Evolutionary conservation across 2,113 vertebrate species (phyloP), one percentile per base, ranked within the genome.

Genomic region (Promerops cafer): DNA sequence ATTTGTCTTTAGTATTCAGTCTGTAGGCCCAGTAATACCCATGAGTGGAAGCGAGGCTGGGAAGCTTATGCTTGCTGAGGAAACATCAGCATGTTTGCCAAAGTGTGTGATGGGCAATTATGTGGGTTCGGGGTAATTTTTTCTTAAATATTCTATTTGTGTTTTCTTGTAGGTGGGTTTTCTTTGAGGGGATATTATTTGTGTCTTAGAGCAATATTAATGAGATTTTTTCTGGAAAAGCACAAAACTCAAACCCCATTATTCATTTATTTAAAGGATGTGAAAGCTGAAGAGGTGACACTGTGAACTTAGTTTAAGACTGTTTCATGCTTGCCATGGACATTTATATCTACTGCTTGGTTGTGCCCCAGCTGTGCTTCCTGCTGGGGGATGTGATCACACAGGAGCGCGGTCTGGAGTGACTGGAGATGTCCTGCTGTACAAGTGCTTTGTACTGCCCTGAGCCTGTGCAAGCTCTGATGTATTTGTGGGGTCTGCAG

Each of bases 1-100:
- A 85, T 14, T 20, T 77, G 12, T 56, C 77, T 94, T 91, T 96
- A 94, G 75, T 89, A 77, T 27, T 96, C 77, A 76, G 57, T 86
- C 57, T n/a, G 74, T 77, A 80, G 71, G 45, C 30, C 42, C 60
- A 87, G 6, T 76, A 80, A 94, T 89, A 84, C 30, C 53, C 44
- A 75, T 7, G 8, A 85, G 49, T 63, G 61, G 59, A 95, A 89
- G 28, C 2, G 17, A 40, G 44, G 31, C 56, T 70, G 70, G 87
- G 63, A 95, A 61, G 7, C 39, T 93, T 85, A 57, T 78, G 50
- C 52, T 72, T 60, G 30, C n/a, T 68, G 57, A 49, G 14, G 57
- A 88, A 78, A 84, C 27, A 92, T 45, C 70, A 76, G 16, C 15
- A 30, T 44, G 28, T 86, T 63, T 26, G 37, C 70, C 75, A 28